Conservation (phyloP, 2,888 invertebrate species). For the Volucella bombylans region DNA sequence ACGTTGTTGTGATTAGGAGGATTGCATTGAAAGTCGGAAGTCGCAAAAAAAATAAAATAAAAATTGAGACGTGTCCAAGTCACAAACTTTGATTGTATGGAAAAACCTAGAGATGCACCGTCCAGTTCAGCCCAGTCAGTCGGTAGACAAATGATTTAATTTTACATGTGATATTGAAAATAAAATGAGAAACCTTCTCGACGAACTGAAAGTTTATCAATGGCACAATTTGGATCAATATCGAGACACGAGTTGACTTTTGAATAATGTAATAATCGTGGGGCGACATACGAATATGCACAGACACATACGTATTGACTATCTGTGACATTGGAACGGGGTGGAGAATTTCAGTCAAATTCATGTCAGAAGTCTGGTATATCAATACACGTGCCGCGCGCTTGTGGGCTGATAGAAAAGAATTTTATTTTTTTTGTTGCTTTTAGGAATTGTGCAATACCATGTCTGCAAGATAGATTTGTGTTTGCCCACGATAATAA, state of each 20-base stretch:
- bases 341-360: neutral
- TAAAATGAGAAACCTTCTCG: conserved; percentile 12
- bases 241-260: conserved; percentile 22
- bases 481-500: too few species aligned
- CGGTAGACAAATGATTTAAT: conserved; percentile 32
- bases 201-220: conserved; percentile 14
- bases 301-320: neutral
- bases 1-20: conserved; percentile 1
- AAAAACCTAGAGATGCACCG: neutral
- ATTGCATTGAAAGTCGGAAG: conserved; percentile 45
- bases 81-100: conserved; percentile 2
- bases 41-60: conserved; percentile 6
- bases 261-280: conserved; percentile 34
- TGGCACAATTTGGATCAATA: conserved; percentile 1
- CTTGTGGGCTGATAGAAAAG: neutral
- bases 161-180: conserved; percentile 45
- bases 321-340: neutral
- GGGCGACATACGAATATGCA: neutral
- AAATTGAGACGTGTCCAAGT: neutral
- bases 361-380: too few species aligned
- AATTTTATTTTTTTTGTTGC: neutral
- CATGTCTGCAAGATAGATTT: too few species aligned
- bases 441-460: too few species aligned
- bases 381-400: too few species aligned
- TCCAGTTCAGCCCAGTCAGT: too few species aligned